These are phyloP conservation scores for Ypsolopha scabrella DNA, from an alignment of 2,888 invertebrate species.

Conservation along the genomic window DNA sequence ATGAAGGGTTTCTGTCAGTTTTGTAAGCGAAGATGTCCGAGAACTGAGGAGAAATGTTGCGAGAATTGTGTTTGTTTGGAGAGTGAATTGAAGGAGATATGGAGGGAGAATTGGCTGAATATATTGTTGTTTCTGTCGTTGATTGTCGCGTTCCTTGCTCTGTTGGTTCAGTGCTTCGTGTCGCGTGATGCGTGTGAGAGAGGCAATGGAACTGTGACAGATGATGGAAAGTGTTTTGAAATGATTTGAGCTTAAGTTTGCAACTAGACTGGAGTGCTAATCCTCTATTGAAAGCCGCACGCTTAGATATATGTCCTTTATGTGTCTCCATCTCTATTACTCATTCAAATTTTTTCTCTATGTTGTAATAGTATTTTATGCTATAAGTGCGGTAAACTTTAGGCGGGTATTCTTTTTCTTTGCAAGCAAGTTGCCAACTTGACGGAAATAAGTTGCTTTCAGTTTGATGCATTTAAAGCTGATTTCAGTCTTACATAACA, in stretches of 20 bases:
- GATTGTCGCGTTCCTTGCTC: conserved; percentile 38
- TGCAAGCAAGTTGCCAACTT: no score
- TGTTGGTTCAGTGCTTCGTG: conserved; percentile 44
- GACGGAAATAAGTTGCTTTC: no score
- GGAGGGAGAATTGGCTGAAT: conserved; percentile 58
- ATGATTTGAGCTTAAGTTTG: conserved; percentile 24
- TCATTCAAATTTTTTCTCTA: no score
- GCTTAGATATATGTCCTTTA: no score
- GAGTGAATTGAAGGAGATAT: conserved; percentile 35
- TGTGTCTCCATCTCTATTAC: no score
- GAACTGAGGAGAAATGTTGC: conserved; percentile 49
- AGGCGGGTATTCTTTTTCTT: no score
- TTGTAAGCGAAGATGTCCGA: conserved; percentile 43
- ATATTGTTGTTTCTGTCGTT: conserved; percentile 42
- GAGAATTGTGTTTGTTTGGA: conserved; percentile 45
- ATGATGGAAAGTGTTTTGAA: conserved; percentile 32
- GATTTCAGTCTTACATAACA: no score
- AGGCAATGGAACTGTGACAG: conserved; percentile 18
- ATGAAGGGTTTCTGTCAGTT: conserved; percentile 40
- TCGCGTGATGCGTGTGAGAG: conserved; percentile 29
- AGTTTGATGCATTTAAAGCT: no score
- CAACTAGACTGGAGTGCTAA: no score
- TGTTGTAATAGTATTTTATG: no score
- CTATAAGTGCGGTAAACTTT: no score
- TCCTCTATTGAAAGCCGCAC: no score